Conservation (phyloP, 2,113 vertebrate species). For the Tetraodon nigroviridis region DNA sequence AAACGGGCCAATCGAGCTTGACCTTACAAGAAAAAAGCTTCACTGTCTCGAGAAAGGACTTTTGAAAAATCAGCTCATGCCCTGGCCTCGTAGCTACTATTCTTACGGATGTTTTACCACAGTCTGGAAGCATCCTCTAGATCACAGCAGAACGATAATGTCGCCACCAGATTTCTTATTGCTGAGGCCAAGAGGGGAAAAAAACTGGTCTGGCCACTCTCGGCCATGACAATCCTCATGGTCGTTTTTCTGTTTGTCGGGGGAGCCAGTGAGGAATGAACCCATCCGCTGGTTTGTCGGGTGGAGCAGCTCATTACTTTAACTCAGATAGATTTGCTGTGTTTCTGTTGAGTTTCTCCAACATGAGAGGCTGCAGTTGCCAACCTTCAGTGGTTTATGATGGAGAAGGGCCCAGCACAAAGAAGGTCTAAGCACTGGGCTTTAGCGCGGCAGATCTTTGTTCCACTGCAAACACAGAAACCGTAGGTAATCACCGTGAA, state of each 20-base stretch:
- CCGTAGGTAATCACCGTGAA: not conserved
- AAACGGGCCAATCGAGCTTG: constrained; percentile 37
- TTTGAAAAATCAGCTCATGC: too few relatives aligned
- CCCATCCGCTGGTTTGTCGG: constrained; percentile 13
- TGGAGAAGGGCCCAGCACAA: not conserved
- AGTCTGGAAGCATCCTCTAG: too few relatives aligned
- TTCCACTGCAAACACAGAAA: not conserved
- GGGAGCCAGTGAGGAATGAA: not conserved
- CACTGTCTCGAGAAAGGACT: constrained; percentile 22
- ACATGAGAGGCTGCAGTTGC: constrained; percentile 31
- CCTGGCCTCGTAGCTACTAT: too few relatives aligned
- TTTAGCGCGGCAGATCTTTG: not conserved
- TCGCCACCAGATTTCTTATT: too few relatives aligned
- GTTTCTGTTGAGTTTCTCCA: constrained; percentile 48
- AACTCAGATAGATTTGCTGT: constrained; percentile 33
- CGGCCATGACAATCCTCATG: constrained; percentile 17
- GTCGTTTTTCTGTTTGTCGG: constrained; percentile 1
- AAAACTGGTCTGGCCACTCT: constrained; percentile 11
- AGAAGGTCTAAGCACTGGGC: too few relatives aligned
- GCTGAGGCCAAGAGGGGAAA: constrained; percentile 45
- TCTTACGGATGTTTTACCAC: too few relatives aligned
- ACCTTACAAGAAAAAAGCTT: constrained; percentile 33
- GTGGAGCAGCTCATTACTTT: constrained; percentile 38
- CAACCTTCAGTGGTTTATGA: constrained; percentile 16
- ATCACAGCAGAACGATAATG: constrained; percentile 18